These are phyloP conservation scores for Phylloscopus whistleri DNA, from an alignment of 2,113 vertebrate species.

Conservation along the genomic window DNA sequence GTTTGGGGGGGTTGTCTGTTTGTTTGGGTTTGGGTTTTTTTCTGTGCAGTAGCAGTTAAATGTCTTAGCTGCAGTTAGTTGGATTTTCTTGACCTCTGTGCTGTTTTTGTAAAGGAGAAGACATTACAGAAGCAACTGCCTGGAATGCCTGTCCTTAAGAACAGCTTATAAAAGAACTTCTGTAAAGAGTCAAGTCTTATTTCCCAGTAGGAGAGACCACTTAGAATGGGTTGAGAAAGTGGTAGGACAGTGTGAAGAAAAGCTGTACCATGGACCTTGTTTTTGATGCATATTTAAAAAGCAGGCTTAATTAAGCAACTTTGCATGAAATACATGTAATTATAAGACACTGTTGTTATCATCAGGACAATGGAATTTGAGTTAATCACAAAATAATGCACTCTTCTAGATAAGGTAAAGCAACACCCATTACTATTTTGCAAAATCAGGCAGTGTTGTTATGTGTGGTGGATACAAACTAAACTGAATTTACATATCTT, in stretches of 20 bases:
- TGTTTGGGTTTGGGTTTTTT: background rate
- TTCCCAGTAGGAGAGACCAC: background rate
- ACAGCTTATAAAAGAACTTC: background rate
- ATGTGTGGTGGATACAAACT: background rate
- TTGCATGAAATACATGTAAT: background rate
- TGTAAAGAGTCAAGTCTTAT: background rate
- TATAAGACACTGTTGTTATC: background rate
- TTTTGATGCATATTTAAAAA: background rate
- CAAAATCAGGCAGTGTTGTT: background rate
- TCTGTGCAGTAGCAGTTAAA: background rate
- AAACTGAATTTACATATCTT: conserved; percentile 18
- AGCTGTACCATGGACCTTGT: background rate
- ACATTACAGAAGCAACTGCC: background rate
- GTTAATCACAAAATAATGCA: background rate
- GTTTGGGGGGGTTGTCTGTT: background rate
- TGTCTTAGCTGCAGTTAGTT: background rate
- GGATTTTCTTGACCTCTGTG: background rate
- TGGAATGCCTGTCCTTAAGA: background rate
- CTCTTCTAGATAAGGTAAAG: background rate
- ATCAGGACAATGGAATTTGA: background rate
- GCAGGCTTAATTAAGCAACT: background rate
- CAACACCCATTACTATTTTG: background rate
- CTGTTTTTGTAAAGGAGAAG: background rate
- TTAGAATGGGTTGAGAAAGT: background rate
- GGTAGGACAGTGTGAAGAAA: background rate